Evolutionary conservation across 2,113 vertebrate species (phyloP), one percentile per base, ranked within the genome.

Genomic region (Tursiops truncatus): DNA sequence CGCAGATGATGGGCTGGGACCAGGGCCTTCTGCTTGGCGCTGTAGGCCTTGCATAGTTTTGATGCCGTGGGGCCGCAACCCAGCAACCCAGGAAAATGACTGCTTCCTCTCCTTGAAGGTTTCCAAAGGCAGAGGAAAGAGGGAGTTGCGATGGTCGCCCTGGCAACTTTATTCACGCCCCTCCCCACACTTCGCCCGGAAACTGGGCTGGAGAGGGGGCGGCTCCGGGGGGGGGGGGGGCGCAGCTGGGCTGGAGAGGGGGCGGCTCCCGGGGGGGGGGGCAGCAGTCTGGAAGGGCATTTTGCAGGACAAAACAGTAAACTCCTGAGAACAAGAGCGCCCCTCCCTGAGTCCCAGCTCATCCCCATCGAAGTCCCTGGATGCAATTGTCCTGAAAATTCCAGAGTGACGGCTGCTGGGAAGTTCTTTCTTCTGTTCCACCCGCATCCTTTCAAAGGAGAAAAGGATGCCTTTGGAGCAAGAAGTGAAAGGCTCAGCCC

Each of bases 81-180:
- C 70, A 47, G 67, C 50, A 47, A 68, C 86, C 94, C 81, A 36
- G 65, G 62, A 83, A 60, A 89, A 92, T 1, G 33, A 50, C 25
- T 70, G 3, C n/a, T 94, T 70, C 86, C 82, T 95, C 89, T 89
- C 53, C 84, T 71, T n/a, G 10, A 23, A 70, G 67, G 91, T 65
- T 73, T 84, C 38, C 67, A 53, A 17, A 80, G 77, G 58, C 67
- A 38, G 91, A 96, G 71, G 81, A 41, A 84, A 81, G 63, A 65
- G 13, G 7, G 17, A 44, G 50, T 62, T 65, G 71, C 73, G 89
- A 68, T 36, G 73, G 92, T 89, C 82, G 81, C 68, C 96, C 81
- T 85, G 88, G 83, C 60, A 79, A 85, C 81, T 91, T 44, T 31
- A 41, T 68, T 36, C 6, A 7, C 1, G 11, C 11, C 47, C 50